Conservation (phyloP, 2,113 vertebrate genomes). For the Silurus glanis region DNA sequence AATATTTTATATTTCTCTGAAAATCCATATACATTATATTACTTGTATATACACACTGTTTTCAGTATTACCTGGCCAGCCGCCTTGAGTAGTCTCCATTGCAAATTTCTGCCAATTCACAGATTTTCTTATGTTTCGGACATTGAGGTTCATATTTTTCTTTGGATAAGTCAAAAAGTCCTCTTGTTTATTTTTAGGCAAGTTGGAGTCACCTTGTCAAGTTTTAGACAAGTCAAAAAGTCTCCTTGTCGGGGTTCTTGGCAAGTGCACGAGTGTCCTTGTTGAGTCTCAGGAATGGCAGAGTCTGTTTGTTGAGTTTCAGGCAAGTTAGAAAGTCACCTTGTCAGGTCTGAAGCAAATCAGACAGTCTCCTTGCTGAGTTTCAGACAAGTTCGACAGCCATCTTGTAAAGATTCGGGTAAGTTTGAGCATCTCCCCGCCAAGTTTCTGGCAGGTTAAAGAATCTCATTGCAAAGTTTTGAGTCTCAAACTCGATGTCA, state of each 20-base stretch:
- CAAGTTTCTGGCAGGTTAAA: background rate
- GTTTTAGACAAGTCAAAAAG: background rate
- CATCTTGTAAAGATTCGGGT: background rate
- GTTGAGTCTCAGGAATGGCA: background rate
- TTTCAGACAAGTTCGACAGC: background rate
- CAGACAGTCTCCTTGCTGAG: background rate
- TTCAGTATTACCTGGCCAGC: background rate
- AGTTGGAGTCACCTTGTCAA: background rate
- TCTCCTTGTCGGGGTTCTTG: background rate
- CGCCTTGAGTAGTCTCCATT: too few species aligned
- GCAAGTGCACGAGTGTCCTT: background rate
- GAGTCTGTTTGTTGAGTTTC: background rate
- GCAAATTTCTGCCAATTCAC: too few species aligned
- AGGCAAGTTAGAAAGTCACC: background rate
- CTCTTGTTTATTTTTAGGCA: background rate
- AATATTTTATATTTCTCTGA: background rate
- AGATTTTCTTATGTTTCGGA: background rate
- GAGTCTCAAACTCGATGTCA: too few species aligned
- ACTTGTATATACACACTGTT: too few species aligned
- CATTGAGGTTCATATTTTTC: too few species aligned
- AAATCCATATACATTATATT: background rate
- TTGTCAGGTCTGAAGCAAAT: background rate
- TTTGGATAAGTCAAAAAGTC: background rate
- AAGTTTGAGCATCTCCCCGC: background rate
- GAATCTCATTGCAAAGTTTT: background rate